Base-by-base conservation (phyloP, 1,140 invertebrate species). In the Parasteatoda tepidariorum region DNA sequence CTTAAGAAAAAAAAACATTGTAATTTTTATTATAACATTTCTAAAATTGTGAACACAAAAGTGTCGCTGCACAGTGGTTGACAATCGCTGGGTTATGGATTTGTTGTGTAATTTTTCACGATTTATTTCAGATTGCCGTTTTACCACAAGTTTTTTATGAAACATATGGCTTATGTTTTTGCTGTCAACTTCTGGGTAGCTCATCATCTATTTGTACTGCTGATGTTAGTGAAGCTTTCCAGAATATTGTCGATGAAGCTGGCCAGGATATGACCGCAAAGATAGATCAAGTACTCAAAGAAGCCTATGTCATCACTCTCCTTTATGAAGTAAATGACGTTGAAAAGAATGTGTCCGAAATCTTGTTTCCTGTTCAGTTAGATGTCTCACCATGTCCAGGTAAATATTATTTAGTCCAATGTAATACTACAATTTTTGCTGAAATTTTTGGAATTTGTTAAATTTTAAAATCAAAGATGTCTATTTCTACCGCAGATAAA, bases 311-410 rank as follows among this genome's bases (percentile, higher is more conserved):
- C 28, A 13, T 84, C 18, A 33, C 83, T 6, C 41, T 84, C 2
- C n/a, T 78, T 7, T 33, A 59, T 54, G 70, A 68, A 34, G 48
- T 24, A 30, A 73, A 84, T 61, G 54, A 26, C 2, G 48, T 67
- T 67, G 73, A 84, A 62, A 22, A 75, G 4, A 84, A 84, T 70
- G 54, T 84, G 9, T 48, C 15, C 3, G 55, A 84, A n/a, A n/a
- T 54, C 11, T n/a, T 84, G 22, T 84, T 76, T 71, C 73, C 64
- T 9, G 22, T 28, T 31, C 7, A 22, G 2, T 24, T 15, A 18
- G 59, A 64, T 15, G 9, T 7, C 24, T 48, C 18, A 18, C 38
- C 38, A 4, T 13, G 9, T 48, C 9, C 38, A 48, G 38, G 4
- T 48, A 4, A 48, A 18, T 13, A 48, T n/a, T n/a, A n/a, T 2